phyloP scores from a whole-genome alignment of 2,113 vertebrate genomes.

The Atractosteus spatula region DNA sequence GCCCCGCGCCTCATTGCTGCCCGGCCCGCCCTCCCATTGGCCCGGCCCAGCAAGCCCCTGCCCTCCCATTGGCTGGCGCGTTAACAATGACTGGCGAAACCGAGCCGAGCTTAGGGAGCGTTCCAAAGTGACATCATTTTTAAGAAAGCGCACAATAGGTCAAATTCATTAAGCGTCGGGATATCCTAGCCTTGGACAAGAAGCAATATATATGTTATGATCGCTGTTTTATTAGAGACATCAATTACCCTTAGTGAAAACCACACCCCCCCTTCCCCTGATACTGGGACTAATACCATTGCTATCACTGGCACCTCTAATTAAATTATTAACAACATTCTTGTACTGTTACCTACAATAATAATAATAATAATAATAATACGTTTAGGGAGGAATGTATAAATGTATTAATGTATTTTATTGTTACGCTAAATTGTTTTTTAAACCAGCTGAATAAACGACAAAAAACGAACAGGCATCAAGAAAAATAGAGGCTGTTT shows the following conservation, averaged over 20 bases:
- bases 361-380: no score
- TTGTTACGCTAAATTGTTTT: no score
- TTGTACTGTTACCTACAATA: no score
- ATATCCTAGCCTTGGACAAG: conserved; percentile 7
- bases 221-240: conserved; percentile 22
- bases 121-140: conserved; percentile 74
- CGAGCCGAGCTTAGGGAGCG: conserved; percentile 66
- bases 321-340: no score
- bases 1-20: conserved; percentile 54
- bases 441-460: no score
- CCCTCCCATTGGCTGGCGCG: conserved; percentile 64
- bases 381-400: no score
- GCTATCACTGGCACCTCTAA: background rate
- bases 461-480: no score
- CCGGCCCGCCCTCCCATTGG: conserved; percentile 62
- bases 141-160: conserved; percentile 68
- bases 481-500: no score
- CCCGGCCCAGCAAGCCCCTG: conserved; percentile 52
- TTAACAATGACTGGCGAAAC: conserved; percentile 60
- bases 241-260: conserved; percentile 22
- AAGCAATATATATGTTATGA: conserved; percentile 20
- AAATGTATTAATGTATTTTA: no score
- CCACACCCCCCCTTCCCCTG: background rate
- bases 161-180: conserved; percentile 63
- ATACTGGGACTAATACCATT: conserved; percentile 4